Base-by-base conservation (phyloP, 2,797 vertebrate genomes). In the Agapornis canus region DNA sequence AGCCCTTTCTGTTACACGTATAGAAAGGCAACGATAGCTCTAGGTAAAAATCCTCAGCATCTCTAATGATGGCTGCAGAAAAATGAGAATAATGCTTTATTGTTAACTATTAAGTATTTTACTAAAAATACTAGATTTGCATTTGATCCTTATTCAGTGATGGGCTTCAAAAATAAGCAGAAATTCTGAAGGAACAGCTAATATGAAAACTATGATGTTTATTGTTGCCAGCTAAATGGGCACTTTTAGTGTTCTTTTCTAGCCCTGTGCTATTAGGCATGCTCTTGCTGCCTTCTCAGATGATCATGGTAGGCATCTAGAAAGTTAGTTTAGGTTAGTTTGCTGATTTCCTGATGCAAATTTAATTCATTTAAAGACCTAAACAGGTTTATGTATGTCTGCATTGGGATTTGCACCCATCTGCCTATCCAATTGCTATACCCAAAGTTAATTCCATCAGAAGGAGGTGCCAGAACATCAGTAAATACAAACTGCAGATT, bases 401-500 rank as follows among this genome's bases (percentile, higher is more conserved):
- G 56, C 52, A 49, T 51, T 86, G 54, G 73, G 48, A 64, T 48
- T 82, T 73, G 52, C 48, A 72, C 47, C 26, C 35, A 32, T 70
- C 48, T 64, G 8, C 68, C 87, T 79, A 43, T 88, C 76, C 71
- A 77, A 51, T 75, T 57, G 54, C 87, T 63, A 39, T 81, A 63
- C 25, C 51, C 72, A 37, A 78, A 71, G 91, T 78, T 86, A 83
- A 94, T 86, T 69, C 91, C 2, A 13, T 92, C 77, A 48, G 73
- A 86, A 96, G 85, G 85, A 96, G 85, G 80, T 92, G 94, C 88
- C 83, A 84, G 93, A 78, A 76, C 90, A 94, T 79, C 91, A 92
- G 71, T 94, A 96, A 94, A 91, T 94, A 94, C 82, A 86, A 94
- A 71, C 49, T 88, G 88, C 94, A 90, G 91, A 92, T 90, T 91